These are phyloP conservation scores for Ectropis grisescens DNA, from an alignment of 1,140 invertebrate genomes.

Conservation along the genomic window DNA sequence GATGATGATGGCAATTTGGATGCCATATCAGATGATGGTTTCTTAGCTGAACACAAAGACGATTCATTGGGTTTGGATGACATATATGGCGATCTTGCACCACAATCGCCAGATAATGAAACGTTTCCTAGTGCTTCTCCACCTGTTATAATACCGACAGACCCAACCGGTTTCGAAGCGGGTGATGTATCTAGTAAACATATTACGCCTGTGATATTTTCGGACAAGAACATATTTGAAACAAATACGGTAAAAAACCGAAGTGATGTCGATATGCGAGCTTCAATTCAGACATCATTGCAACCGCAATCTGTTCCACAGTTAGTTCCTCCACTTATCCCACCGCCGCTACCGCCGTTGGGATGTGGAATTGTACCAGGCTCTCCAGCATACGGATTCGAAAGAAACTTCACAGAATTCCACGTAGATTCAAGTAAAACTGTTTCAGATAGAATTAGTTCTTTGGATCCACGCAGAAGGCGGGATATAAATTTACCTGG, in stretches of 20 bases:
- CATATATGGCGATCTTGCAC: constrained; percentile 36
- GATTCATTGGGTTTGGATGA: constrained; percentile 20
- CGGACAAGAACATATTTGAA: no score
- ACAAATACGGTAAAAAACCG: constrained; percentile 18
- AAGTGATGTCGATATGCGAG: constrained; percentile 51
- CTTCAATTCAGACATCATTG: no score
- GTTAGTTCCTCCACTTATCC: no score
- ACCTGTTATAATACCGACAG: constrained; percentile 53
- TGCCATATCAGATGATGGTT: background rate
- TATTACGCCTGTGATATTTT: no score
- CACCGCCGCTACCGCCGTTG: no score
- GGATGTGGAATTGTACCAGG: no score
- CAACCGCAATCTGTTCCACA: no score
- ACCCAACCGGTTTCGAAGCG: no score
- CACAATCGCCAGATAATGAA: constrained; percentile 55
- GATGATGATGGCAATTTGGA: no score
- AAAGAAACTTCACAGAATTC: no score
- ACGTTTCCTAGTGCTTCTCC: constrained; percentile 24
- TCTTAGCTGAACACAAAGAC: constrained; percentile 4
- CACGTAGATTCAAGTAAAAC: background rate
- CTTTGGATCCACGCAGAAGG: constrained; percentile 30
- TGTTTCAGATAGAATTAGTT: background rate
- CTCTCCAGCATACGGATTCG: no score
- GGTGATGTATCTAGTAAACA: no score
- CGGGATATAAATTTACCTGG: constrained; percentile 17